Conservation (phyloP, 2,797 vertebrate species). For the Crax fasciolata region DNA sequence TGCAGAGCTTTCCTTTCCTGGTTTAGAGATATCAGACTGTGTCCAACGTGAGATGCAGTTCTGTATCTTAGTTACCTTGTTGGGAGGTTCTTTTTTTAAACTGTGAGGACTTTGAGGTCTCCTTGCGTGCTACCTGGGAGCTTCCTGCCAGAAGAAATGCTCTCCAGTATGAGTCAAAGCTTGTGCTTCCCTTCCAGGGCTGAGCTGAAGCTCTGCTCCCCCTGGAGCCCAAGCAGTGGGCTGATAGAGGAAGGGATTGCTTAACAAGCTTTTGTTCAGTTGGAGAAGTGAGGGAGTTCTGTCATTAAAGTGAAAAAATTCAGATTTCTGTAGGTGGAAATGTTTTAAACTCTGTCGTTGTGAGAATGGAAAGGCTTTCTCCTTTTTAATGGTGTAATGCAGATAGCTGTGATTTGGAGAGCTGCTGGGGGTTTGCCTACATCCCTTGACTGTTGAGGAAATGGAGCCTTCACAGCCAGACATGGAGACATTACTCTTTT, state of each 20-base stretch:
- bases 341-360: conserved; percentile 52
- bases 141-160: background rate
- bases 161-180: background rate
- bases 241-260: background rate
- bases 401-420: background rate
- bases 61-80: background rate
- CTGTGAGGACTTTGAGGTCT: background rate
- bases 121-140: background rate
- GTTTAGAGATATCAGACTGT: background rate
- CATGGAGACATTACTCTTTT: background rate
- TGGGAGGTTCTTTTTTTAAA: background rate
- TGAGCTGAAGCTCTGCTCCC: background rate
- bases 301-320: conserved; percentile 24
- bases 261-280: conserved; percentile 14
- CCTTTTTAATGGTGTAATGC: background rate
- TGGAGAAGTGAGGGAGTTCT: conserved; percentile 3
- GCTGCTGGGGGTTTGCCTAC: conserved; percentile 12
- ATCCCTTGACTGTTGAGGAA: background rate
- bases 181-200: background rate
- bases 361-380: conserved; percentile 18
- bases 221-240: conserved; percentile 35
- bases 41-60: background rate
- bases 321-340: conserved; percentile 22
- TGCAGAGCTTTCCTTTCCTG: background rate
- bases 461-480: background rate